Base-by-base conservation (phyloP, 2,797 vertebrate genomes). In the Tauraco hartlaubi region DNA sequence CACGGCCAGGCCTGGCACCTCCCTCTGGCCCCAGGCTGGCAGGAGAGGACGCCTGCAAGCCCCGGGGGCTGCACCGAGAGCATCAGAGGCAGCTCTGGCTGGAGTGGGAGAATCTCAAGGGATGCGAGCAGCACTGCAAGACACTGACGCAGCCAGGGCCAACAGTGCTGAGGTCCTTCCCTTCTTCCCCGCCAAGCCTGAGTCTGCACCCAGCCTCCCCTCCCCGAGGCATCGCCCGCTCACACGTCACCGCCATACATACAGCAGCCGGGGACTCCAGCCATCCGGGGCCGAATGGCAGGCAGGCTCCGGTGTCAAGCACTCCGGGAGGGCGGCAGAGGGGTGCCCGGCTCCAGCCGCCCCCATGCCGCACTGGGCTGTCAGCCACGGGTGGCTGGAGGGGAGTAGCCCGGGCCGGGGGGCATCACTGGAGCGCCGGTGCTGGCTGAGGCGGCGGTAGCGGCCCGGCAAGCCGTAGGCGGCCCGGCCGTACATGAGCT, bases 211-310 rank as follows among this genome's bases (percentile, higher is more conserved):
- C 69, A 63, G 35, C 28, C 68, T 69, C 66, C 87, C 58, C 46
- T 37, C 29, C 81, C 72, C 2, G 3, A 8, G 26, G 54, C 46
- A 41, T 1, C 1, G 1, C 58, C 39, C 11, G 3, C n/a, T 62
- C 4, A 15, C 29, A 18, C 0, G 0, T 43, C 20, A 5, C 48
- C 15, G 4, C 81, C 94, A 96, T 99, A 99, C 99, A 98, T 99
- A 99, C 99, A 96, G 98, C 86, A 99, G 97, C 94, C 98, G 98
- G 97, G 98, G 95, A 66, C 97, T 99, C 98, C 98, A 99, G 88
- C 98, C 90, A 4, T 99, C 98, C 43, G 94, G 90, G 94, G 67
- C 29, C 82, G 96, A 17, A 91, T 77, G 96, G 82, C 90, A 12
- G 43, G 49, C 2, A 19, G 35, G 35, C 55, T 94, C 82, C 2